Conservation (phyloP, 2,797 vertebrate species). For the Pipistrellus kuhlii region DNA sequence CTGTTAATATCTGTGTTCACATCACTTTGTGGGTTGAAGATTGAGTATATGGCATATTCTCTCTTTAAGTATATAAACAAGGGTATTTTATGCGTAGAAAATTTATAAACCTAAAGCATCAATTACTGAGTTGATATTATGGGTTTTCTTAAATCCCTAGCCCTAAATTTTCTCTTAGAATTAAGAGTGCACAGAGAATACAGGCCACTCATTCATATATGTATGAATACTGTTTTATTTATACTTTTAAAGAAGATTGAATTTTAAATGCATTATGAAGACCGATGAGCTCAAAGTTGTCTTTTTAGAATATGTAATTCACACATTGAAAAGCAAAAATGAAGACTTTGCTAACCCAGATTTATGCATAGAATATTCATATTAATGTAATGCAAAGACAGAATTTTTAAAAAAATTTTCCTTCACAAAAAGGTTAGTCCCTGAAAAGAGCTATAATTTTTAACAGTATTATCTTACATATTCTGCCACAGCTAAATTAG, state of each 20-base stretch:
- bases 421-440: conserved; percentile 20
- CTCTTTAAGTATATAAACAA: not conserved
- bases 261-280: conserved; percentile 40
- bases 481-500: conserved; percentile 49
- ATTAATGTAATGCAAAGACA: not conserved
- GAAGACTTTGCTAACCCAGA: conserved; percentile 42
- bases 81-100: conserved; percentile 19
- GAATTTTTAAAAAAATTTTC: conserved; percentile 3
- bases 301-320: conserved; percentile 55
- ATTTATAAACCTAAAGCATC: not conserved
- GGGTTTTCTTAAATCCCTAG: not conserved
- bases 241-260: conserved; percentile 58
- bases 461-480: not conserved
- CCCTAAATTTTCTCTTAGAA: not conserved
- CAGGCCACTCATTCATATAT: not conserved
- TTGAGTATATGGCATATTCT: not conserved
- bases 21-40: not conserved
- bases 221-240: conserved; percentile 44
- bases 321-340: conserved; percentile 13
- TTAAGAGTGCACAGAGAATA: not conserved
- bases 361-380: conserved; percentile 47
- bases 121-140: conserved; percentile 14
- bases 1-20: not conserved
- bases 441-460: not conserved
- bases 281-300: conserved; percentile 37